Evolutionary conservation across 35 echinoderm and acorn worm species (phyloP).

Genomic region (Ptychodera flava): DNA sequence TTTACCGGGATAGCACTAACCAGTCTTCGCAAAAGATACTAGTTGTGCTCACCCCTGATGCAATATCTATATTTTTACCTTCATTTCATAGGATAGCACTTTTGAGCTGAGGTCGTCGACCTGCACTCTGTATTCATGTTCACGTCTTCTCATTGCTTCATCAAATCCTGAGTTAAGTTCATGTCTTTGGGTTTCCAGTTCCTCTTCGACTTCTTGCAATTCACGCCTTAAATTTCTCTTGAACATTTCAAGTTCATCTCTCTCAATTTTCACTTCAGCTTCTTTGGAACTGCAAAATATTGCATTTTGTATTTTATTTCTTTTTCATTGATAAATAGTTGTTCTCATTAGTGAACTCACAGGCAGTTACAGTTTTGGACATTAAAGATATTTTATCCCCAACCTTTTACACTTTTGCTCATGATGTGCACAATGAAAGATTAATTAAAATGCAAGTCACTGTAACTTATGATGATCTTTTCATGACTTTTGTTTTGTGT

Average conservation of each 20-base stretch:
- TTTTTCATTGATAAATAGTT: background rate
- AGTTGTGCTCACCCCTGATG: too few relatives aligned
- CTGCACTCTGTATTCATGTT: constrained; percentile 68
- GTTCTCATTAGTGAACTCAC: too few relatives aligned
- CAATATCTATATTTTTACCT: too few relatives aligned
- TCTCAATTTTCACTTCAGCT: constrained; percentile 62
- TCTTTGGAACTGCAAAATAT: constrained; percentile 52
- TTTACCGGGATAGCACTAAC: too few relatives aligned
- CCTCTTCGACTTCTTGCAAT: constrained; percentile 72
- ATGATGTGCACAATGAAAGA: too few relatives aligned
- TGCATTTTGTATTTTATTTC: background rate
- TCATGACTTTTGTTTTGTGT: too few relatives aligned
- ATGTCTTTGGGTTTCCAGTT: constrained; percentile 78
- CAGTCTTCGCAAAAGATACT: too few relatives aligned
- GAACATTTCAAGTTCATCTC: constrained; percentile 52
- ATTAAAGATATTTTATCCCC: too few relatives aligned
- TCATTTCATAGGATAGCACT: constrained; percentile 89
- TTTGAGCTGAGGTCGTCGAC: constrained; percentile 65
- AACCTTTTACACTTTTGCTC: too few relatives aligned
- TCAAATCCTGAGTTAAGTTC: constrained; percentile 83
- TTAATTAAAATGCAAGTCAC: too few relatives aligned
- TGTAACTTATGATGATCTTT: too few relatives aligned
- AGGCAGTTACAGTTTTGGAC: too few relatives aligned
- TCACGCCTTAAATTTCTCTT: constrained; percentile 59
- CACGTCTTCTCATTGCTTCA: constrained; percentile 64